Evolutionary conservation across 2,113 vertebrate genomes (phyloP).

Genomic region (Crocuta crocuta): DNA sequence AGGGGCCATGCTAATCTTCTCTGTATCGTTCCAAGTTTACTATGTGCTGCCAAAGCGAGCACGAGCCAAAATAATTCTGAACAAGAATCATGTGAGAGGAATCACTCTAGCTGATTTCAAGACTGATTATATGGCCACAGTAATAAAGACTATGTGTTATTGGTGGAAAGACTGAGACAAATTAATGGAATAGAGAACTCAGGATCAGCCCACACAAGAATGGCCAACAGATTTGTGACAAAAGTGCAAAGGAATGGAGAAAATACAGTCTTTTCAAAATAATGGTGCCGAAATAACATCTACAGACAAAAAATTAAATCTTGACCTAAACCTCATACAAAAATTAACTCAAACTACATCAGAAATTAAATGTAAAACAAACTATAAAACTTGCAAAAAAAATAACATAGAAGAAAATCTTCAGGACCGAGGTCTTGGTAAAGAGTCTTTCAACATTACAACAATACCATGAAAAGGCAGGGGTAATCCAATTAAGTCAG

Average conservation of each 20-base stretch:
- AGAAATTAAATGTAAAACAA: constrained; percentile 29
- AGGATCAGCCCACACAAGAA: neutral
- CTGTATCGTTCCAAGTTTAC: neutral
- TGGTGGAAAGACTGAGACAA: neutral
- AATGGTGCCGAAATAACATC: neutral
- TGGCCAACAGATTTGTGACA: neutral
- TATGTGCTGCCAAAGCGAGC: neutral
- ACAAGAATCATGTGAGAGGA: neutral
- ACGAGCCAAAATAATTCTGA: neutral
- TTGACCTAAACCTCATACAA: neutral
- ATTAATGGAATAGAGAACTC: neutral
- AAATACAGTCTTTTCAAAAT: neutral
- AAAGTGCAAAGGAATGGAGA: neutral
- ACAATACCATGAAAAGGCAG: neutral
- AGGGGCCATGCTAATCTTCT: neutral
- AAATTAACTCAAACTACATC: neutral
- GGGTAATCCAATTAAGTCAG: neutral
- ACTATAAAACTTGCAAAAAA: neutral
- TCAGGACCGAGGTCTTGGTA: neutral
- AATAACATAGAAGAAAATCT: neutral
- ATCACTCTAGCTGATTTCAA: neutral
- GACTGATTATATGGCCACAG: neutral
- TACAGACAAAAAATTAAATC: neutral
- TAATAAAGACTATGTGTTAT: neutral
- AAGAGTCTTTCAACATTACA: constrained; percentile 6